These are phyloP conservation scores for Oedothorax gibbosus DNA, from an alignment of 1,140 invertebrate species.

Conservation along the genomic window DNA sequence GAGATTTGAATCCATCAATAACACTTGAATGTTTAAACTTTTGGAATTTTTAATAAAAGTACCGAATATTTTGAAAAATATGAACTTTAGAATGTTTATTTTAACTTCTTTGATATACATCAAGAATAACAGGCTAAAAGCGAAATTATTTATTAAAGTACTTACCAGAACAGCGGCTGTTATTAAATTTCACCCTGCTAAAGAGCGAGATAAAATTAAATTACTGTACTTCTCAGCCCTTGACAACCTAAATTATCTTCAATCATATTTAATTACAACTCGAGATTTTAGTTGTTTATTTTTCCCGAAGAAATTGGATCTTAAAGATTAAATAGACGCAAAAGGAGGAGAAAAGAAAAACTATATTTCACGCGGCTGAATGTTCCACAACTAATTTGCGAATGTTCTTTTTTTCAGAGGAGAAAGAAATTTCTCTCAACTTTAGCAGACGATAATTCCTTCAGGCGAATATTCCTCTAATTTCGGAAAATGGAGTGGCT, in stretches of 20 bases:
- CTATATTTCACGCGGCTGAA: background rate
- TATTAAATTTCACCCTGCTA: constrained; percentile 15
- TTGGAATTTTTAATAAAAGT: too few relatives aligned
- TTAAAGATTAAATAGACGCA: background rate
- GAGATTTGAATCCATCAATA: too few relatives aligned
- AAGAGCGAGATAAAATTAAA: constrained; percentile 24
- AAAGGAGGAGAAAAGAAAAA: background rate
- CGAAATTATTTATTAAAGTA: background rate
- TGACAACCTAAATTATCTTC: constrained; percentile 24
- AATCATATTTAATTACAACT: constrained; percentile 31
- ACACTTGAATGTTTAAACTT: too few relatives aligned
- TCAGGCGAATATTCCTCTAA: background rate
- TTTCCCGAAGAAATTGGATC: constrained; percentile 11
- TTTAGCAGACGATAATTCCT: too few relatives aligned
- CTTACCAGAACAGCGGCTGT: background rate
- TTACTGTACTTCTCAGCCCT: constrained; percentile 6
- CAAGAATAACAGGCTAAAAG: background rate
- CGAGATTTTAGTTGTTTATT: constrained; percentile 27
- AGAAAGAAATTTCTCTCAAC: too few relatives aligned
- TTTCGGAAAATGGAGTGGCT: constrained; percentile 16
- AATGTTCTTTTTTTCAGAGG: background rate
- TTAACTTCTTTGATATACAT: too few relatives aligned
- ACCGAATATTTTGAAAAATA: too few relatives aligned
- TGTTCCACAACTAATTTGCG: constrained; percentile 1
- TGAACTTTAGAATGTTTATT: too few relatives aligned